phyloP scores from a whole-genome alignment of 2,888 invertebrate species.

The Tetrapedia diversipes region DNA sequence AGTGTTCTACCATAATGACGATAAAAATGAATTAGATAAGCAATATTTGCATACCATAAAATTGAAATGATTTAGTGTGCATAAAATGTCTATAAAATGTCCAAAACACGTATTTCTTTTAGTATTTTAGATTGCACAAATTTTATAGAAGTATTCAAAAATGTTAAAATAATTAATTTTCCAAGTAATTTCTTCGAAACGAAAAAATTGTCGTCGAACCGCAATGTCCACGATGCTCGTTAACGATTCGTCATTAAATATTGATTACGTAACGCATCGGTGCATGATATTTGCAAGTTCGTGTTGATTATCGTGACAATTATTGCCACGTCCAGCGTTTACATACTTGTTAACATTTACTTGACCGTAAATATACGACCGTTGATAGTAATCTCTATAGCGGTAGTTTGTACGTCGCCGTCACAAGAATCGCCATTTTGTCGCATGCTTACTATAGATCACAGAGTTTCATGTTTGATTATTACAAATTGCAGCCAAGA shows the following conservation, averaged over 20 bases:
- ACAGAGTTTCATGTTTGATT: neutral
- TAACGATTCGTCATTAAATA: neutral
- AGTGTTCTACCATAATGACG: too few relatives aligned
- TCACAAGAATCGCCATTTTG: conserved; percentile 12
- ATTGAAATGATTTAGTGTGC: too few relatives aligned
- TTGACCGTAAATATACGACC: conserved; percentile 19
- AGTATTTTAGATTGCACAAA: too few relatives aligned
- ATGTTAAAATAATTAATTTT: too few relatives aligned
- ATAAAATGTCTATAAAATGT: too few relatives aligned
- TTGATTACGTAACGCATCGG: conserved; percentile 18
- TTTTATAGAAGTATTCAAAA: too few relatives aligned
- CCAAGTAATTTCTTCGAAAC: too few relatives aligned
- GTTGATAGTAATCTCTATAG: conserved; percentile 31
- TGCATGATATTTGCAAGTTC: neutral
- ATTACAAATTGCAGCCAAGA: neutral
- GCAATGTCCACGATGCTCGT: neutral
- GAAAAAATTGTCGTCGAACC: too few relatives aligned
- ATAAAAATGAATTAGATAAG: too few relatives aligned
- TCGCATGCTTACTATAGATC: conserved; percentile 11
- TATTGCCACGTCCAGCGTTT: conserved; percentile 19
- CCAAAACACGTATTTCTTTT: too few relatives aligned
- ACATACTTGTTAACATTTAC: conserved; percentile 42
- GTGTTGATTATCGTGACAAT: conserved; percentile 32
- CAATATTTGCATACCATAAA: too few relatives aligned
- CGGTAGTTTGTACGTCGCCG: neutral